A percentile compares a stretch with the other conserved stretches of the same genome.
Conservation (phyloP, 1,140 invertebrate species). For the Drosophila kurseongensis region DNA sequence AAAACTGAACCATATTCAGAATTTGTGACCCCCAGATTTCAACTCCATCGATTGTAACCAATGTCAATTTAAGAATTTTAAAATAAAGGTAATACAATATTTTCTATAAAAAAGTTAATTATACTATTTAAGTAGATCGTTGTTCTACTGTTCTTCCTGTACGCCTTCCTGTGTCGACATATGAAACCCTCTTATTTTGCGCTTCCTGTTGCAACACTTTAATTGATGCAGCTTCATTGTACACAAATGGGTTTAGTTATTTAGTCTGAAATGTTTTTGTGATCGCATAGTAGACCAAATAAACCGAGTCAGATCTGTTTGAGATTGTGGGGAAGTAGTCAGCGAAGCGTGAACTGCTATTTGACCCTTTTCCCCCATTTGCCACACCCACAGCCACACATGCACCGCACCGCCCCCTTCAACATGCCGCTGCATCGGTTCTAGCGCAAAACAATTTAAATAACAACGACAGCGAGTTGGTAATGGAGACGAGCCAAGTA, state of each 20-base stretch:
- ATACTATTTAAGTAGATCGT: neutral
- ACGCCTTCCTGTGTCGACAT: slow-evolving; percentile 4
- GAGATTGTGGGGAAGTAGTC: slow-evolving; percentile 27
- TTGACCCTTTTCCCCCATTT: slow-evolving; percentile 35
- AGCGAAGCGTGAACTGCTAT: slow-evolving; percentile 35
- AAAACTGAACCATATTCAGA: too few species aligned
- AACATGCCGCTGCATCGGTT: slow-evolving; percentile 27
- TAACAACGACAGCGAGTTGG: slow-evolving; percentile 56
- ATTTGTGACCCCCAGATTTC: too few species aligned
- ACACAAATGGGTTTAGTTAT: slow-evolving; percentile 21
- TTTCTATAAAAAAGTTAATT: neutral
- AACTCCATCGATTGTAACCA: too few species aligned
- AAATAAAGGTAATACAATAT: neutral
- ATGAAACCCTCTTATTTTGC: slow-evolving; percentile 2
- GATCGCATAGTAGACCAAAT: slow-evolving; percentile 10
- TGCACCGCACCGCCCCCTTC: neutral
- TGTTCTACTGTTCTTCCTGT: neutral
- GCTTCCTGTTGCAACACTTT: slow-evolving; percentile 33
- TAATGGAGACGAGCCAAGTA: slow-evolving; percentile 55
- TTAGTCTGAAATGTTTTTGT: slow-evolving; percentile 6
- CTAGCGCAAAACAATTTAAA: slow-evolving; percentile 71
- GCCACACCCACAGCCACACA: slow-evolving; percentile 14
- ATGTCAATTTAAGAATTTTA: too few species aligned
- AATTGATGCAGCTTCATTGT: slow-evolving; percentile 20
- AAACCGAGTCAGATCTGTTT: slow-evolving; percentile 19